phyloP scores from a whole-genome alignment of 1,140 invertebrate genomes.

The Acromyrmex heyeri region DNA sequence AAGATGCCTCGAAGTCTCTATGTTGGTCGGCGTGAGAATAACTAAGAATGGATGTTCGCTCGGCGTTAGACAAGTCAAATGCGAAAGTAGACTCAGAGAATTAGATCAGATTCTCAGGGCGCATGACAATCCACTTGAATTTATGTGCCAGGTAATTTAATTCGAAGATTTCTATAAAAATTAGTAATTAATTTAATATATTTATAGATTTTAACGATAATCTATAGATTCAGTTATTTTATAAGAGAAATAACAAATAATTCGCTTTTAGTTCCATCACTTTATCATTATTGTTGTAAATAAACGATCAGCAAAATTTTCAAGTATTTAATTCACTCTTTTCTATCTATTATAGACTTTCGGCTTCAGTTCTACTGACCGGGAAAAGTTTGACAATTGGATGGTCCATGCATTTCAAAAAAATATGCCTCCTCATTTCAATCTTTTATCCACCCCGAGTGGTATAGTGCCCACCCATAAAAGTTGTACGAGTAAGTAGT shows the following conservation, averaged over 20 bases:
- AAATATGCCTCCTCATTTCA: conserved; percentile 93
- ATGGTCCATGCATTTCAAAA: conserved; percentile 93
- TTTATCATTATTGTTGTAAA: not conserved
- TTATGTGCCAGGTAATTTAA: conserved; percentile 92
- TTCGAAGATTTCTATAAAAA: not conserved
- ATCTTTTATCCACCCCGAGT: conserved; percentile 88
- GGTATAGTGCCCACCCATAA: conserved; percentile 79
- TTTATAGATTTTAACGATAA: not conserved
- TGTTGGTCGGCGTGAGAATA: conserved; percentile 92
- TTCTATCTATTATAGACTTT: conserved; percentile 88
- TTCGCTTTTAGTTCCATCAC: not conserved
- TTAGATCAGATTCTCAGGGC: conserved; percentile 93
- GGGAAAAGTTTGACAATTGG: conserved; percentile 93
- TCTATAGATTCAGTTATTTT: not conserved
- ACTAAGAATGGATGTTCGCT: conserved; percentile 92
- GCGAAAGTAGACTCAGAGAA: conserved; percentile 93
- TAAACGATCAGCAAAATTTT: not conserved
- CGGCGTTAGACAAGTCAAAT: conserved; percentile 93
- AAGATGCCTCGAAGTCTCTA: conserved; percentile 92
- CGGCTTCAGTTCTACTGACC: conserved; percentile 91
- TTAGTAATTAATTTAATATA: not conserved
- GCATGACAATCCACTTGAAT: conserved; percentile 93
- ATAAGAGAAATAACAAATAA: not conserved
- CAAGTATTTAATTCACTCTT: not conserved
- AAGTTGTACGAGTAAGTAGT: conserved; percentile 83